Evolutionary conservation across 2,113 vertebrate genomes (phyloP).

Genomic region (Anser brachyrhynchus): DNA sequence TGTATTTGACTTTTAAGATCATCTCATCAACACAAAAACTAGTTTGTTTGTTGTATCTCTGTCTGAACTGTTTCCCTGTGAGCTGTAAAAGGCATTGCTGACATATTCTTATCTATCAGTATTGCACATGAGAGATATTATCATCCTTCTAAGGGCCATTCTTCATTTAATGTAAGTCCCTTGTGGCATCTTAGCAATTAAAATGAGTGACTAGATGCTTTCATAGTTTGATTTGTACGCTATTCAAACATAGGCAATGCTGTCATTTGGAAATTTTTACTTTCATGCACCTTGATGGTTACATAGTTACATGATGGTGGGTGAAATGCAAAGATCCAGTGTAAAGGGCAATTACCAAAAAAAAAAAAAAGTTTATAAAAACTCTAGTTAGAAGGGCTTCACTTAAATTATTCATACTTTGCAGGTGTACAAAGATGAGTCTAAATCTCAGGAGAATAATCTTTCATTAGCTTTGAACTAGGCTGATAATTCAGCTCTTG

Average conservation of each 20-base stretch:
- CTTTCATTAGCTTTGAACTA: background rate
- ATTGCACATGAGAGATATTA: conserved; percentile 3
- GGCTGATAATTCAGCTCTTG: background rate
- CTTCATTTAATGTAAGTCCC: conserved; percentile 33
- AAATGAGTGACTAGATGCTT: conserved; percentile 61
- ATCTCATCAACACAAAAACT: background rate
- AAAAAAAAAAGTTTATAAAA: too few species aligned
- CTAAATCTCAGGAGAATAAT: conserved; percentile 9
- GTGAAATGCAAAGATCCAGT: background rate
- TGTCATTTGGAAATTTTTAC: conserved; percentile 68
- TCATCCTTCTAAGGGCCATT: conserved; percentile 39
- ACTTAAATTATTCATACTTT: conserved; percentile 15
- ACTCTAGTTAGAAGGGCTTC: background rate
- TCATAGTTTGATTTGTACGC: conserved; percentile 65
- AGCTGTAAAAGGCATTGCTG: background rate
- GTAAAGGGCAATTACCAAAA: background rate
- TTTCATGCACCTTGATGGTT: background rate
- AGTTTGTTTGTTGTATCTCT: conserved; percentile 21
- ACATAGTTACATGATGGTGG: background rate
- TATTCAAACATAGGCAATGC: conserved; percentile 65
- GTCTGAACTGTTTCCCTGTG: conserved; percentile 34
- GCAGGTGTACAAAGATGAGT: conserved; percentile 2
- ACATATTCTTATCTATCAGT: conserved; percentile 31
- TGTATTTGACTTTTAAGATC: background rate
- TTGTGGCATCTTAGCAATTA: conserved; percentile 59